Conservation (phyloP, 2,797 vertebrate species). For the Mormyrus proboscirostris region DNA sequence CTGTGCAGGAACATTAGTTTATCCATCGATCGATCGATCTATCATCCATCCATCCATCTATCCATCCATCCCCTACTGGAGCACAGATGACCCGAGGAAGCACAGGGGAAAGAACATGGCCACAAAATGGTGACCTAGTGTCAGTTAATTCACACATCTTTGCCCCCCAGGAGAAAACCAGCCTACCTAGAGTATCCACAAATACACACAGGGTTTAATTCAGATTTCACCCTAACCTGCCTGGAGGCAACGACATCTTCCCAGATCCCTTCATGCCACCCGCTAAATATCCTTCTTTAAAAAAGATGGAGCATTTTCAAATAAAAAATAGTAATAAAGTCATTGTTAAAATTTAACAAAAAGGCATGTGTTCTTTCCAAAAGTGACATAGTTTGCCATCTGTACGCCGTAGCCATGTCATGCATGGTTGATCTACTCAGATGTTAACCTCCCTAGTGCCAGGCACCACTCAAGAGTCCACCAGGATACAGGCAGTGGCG, state of each 20-base stretch:
- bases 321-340: not conserved
- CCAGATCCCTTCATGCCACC: not conserved
- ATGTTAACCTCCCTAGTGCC: conserved; percentile 10
- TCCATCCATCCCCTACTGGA: not conserved
- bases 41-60: not conserved
- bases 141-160: not conserved
- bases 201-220: not conserved
- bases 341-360: not conserved
- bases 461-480: not conserved
- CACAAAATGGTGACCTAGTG: not conserved
- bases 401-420: conserved; percentile 19
- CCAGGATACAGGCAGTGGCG: not conserved
- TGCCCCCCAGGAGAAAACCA: not conserved
- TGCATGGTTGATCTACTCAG: conserved; percentile 25
- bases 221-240: not conserved
- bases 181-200: not conserved
- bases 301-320: not conserved
- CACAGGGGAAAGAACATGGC: not conserved
- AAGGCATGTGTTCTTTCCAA: not conserved
- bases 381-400: not conserved
- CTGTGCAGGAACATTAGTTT: not conserved
- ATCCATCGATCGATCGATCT: not conserved
- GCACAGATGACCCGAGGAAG: not conserved
- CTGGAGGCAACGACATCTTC: not conserved
- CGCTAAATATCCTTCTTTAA: not conserved